Evolutionary conservation across 1,140 invertebrate species (phyloP), one percentile per base, ranked within the genome.

Genomic region (Bombus breviceps): DNA sequence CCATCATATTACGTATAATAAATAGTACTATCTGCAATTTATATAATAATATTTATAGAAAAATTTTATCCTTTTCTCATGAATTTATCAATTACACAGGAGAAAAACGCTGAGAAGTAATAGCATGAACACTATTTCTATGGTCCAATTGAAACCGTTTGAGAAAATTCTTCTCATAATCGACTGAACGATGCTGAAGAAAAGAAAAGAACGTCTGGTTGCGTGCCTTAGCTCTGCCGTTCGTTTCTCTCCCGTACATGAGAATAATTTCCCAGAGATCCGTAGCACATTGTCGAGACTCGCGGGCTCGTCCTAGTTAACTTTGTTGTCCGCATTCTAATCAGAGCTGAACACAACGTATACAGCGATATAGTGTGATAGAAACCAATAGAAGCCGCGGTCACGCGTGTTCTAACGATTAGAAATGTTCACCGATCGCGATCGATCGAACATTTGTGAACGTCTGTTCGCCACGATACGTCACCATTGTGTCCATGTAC

Each of bases 311-410:
- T 85, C 69, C 74, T 69, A 83, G 37, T 78, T 85, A 85, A 85
- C 77, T 39, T 47, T 34, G 77, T 85, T 72, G 41, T 53, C 39
- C 75, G 83, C 39, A 37, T 71, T 80, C 34, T 64, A 85, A 85
- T 85, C 83, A 85, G 77, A 85, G 57, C 77, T 64, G 83, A 85
- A 85, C 87, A 71, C 85, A 74, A 77, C 80, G 69, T 80, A 68
- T n/a, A 62, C 83, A 66, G 81, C 83, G 84, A n/a, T 41, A 66
- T 86, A 87, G 76, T 88, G 89, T 88, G 57, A 62, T 62, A 57
- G 34, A 78, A 88, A 85, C 74, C 73, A 83, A 79, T 83, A 83
- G 72, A 73, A 18, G 34, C 37, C 78, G 69, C 37, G 39, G 22
- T 43, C 59, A 6, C 39, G 62, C 47, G 34, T 34, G 28, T 41